Evolutionary conservation across 1,140 invertebrate species (phyloP).

Genomic region (Marisa cornuarietis): DNA sequence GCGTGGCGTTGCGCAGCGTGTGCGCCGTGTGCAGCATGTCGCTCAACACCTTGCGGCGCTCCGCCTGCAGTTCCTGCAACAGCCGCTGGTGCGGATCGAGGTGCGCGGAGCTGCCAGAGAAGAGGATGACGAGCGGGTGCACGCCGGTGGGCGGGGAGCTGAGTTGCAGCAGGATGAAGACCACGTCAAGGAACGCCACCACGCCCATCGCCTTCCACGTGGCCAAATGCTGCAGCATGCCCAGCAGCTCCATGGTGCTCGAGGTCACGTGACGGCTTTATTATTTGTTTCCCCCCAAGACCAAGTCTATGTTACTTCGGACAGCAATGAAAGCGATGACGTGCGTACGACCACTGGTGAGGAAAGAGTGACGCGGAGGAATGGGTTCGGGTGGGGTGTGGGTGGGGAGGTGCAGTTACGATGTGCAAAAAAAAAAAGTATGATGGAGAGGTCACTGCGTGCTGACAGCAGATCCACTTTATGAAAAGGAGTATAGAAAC

Average conservation of each 20-base stretch:
- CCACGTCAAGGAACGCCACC: slow-evolving; percentile 13
- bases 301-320: too few species aligned
- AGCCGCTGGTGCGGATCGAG: not conserved
- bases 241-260: slow-evolving; percentile 16
- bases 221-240: slow-evolving; percentile 16
- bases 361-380: too few species aligned
- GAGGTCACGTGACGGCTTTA: too few species aligned
- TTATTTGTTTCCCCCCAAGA: too few species aligned
- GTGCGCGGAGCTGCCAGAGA: not conserved
- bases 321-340: too few species aligned
- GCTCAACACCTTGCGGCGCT: not conserved
- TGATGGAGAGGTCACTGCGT: too few species aligned
- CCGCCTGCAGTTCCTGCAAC: slow-evolving; percentile 2
- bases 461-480: too few species aligned
- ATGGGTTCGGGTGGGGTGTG: too few species aligned
- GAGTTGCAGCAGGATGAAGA: slow-evolving; percentile 16
- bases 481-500: too few species aligned
- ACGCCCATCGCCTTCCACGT: slow-evolving; percentile 9
- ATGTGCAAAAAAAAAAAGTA: too few species aligned
- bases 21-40: slow-evolving; percentile 6
- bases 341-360: too few species aligned
- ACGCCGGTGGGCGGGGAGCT: not conserved
- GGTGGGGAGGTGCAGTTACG: too few species aligned
- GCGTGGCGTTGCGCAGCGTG: slow-evolving; percentile 8
- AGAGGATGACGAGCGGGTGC: not conserved